These are phyloP conservation scores for human (Homo sapiens) DNA, from an alignment of 2,113 vertebrate genomes.

Conservation along the genomic window GRCh38 chr19:33405001-33405500, in stretches of 20 bases:
- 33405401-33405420: neutral
- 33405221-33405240: neutral
- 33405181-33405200: slow-evolving; percentile 65
- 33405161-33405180: slow-evolving; percentile 42
- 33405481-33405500: neutral
- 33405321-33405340: neutral
- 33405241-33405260: neutral
- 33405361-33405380: neutral
- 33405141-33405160: slow-evolving; percentile 51
- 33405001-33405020: neutral
- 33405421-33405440: rapidly evolving
- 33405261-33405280: neutral
- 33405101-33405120: slow-evolving; percentile 50
- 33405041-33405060: slow-evolving; percentile 45
- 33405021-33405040: slow-evolving; percentile 62
- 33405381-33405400: neutral
- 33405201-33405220: slow-evolving; percentile 39
- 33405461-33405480: rapidly evolving
- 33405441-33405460: neutral
- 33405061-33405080: slow-evolving; percentile 63
- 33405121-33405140: neutral
- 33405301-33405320: neutral
- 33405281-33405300: neutral
- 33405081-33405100: slow-evolving; percentile 69
- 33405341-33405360: neutral